phyloP scores from a whole-genome alignment of 2,113 vertebrate genomes.

The Gracilinanus agilis region DNA sequence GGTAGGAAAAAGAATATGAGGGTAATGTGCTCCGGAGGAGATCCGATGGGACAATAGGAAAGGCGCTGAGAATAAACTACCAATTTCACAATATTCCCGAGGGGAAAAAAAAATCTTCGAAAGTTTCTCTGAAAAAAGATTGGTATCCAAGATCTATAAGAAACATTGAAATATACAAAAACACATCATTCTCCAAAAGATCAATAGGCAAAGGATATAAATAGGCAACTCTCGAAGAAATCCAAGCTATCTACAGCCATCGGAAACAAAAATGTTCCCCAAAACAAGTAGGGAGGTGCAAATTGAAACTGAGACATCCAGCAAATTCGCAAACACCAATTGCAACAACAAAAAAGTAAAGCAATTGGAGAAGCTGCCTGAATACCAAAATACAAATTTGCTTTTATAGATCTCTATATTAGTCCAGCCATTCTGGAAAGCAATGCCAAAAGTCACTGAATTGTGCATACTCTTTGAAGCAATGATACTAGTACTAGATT shows the following conservation, averaged over 20 bases:
- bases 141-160: neutral
- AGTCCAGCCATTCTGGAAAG: neutral
- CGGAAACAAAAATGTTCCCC: neutral
- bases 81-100: neutral
- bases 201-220: neutral
- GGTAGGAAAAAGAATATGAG: neutral
- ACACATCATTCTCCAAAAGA: neutral
- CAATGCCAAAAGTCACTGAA: neutral
- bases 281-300: neutral
- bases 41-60: neutral
- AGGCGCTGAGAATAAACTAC: neutral
- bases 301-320: neutral
- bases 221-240: neutral
- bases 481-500: neutral
- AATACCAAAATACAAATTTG: neutral
- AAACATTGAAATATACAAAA: neutral
- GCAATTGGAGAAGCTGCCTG: neutral
- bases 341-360: neutral
- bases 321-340: neutral
- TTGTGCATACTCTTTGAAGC: neutral
- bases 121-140: neutral
- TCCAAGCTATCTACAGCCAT: neutral
- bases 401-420: neutral
- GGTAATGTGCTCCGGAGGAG: neutral
- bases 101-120: neutral